These are phyloP conservation scores for Cettia cetti DNA, from an alignment of 2,113 vertebrate species.

Conservation along the genomic window DNA sequence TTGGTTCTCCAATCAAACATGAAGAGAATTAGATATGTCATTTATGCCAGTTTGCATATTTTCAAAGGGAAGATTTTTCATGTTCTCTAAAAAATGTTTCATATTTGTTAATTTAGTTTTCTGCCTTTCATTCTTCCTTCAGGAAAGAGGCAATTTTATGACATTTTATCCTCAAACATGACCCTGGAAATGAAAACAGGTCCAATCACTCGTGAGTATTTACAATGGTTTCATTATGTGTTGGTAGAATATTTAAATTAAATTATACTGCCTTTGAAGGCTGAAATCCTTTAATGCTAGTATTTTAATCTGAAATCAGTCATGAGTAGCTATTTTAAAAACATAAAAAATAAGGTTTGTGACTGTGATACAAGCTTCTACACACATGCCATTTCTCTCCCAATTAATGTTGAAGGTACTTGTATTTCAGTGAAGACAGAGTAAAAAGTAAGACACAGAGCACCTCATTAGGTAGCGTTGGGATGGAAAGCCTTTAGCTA, in stretches of 20 bases:
- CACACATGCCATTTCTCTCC: neutral
- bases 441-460: neutral
- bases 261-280: neutral
- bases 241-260: neutral
- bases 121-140: neutral
- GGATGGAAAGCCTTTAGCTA: conserved; percentile 34
- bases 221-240: neutral
- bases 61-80: neutral
- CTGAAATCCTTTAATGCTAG: neutral
- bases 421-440: conserved; percentile 1
- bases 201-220: neutral
- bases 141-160: neutral
- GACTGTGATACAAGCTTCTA: neutral
- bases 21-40: neutral
- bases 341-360: neutral
- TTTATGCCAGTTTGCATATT: neutral
- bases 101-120: neutral
- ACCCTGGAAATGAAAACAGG: neutral
- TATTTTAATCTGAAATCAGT: neutral
- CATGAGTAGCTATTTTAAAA: conserved; percentile 12
- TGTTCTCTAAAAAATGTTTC: neutral
- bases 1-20: neutral
- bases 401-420: conserved; percentile 24
- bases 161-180: neutral
- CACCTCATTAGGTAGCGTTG: conserved; percentile 27